Evolutionary conservation across 2,113 vertebrate genomes (phyloP).

Genomic region (Chrysochloris asiatica): DNA sequence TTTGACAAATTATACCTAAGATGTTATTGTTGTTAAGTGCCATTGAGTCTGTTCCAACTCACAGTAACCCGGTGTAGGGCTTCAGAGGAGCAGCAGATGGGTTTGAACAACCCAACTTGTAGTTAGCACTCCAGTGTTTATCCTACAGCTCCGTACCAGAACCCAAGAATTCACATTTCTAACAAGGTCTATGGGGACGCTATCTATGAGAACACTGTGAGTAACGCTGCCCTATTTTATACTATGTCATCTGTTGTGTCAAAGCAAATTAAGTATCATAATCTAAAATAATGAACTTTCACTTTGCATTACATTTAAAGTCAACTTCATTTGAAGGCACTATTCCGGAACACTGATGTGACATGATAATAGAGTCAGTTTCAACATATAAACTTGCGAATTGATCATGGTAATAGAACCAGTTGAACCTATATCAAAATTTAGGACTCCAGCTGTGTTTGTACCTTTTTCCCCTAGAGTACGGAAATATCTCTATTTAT

Average conservation of each 20-base stretch:
- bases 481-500: not conserved
- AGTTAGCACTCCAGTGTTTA: too few relatives aligned
- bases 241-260: not conserved
- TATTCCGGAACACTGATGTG: not conserved
- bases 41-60: too few relatives aligned
- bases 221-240: not conserved
- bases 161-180: too few relatives aligned
- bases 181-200: too few relatives aligned
- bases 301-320: not conserved
- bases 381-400: conserved; percentile 40
- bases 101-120: too few relatives aligned
- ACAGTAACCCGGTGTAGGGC: too few relatives aligned
- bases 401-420: not conserved
- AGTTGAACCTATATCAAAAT: not conserved
- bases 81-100: too few relatives aligned
- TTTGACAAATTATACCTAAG: too few relatives aligned
- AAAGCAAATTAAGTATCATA: not conserved
- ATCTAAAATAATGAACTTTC: not conserved
- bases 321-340: conserved; percentile 1
- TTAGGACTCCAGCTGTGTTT: conserved; percentile 42
- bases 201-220: too few relatives aligned
- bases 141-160: too few relatives aligned
- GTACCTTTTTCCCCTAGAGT: not conserved
- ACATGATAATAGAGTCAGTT: conserved; percentile 45
- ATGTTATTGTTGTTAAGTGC: too few relatives aligned